Evolutionary conservation across 2,113 vertebrate genomes (phyloP).

Genomic region (Ameiurus melas): DNA sequence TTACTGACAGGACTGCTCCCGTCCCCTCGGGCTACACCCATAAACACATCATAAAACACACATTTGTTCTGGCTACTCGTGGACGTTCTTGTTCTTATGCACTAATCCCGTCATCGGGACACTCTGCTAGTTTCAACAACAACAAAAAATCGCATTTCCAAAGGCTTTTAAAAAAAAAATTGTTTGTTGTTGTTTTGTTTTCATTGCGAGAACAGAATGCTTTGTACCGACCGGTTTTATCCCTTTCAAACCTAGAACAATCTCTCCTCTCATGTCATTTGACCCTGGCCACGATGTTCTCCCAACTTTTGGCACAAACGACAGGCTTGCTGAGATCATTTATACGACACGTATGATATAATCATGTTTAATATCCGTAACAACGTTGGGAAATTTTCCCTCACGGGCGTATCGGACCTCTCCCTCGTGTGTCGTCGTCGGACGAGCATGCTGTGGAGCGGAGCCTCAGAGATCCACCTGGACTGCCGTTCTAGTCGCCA

Average conservation of each 20-base stretch:
- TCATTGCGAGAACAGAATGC: neutral
- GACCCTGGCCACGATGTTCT: slow-evolving; percentile 11
- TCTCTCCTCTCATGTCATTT: neutral
- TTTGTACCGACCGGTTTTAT: neutral
- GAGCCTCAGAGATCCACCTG: neutral
- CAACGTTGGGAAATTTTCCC: neutral
- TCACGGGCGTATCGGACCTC: neutral
- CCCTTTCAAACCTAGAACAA: neutral
- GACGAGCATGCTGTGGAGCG: neutral
- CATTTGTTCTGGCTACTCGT: neutral
- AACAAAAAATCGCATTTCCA: neutral
- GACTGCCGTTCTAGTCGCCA: neutral
- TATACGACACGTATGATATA: neutral
- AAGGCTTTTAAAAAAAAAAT: neutral
- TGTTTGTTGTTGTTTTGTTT: neutral
- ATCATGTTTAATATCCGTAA: neutral
- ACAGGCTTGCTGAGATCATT: neutral
- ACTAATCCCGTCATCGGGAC: neutral
- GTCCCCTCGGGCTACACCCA: neutral
- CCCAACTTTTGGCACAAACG: neutral
- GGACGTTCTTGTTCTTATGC: neutral
- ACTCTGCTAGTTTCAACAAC: neutral
- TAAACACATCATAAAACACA: neutral
- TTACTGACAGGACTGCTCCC: neutral
- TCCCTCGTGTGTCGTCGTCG: neutral